Conservation (phyloP, 2,797 vertebrate genomes). For the Galagoides demidoff region DNA sequence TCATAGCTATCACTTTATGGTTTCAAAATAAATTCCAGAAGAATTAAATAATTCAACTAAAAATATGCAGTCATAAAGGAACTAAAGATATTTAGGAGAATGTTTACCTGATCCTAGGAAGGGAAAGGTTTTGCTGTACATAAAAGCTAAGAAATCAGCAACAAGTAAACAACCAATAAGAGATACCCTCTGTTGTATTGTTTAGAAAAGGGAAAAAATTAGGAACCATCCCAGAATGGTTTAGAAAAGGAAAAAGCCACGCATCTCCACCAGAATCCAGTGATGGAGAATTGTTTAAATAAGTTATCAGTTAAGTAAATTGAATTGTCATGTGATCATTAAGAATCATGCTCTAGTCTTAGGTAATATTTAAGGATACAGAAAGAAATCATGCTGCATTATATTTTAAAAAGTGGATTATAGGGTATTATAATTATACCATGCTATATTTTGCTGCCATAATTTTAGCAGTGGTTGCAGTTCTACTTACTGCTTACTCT, state of each 20-base stretch:
- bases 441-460: background rate
- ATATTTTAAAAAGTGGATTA: background rate
- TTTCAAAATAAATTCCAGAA: background rate
- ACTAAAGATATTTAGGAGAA: background rate
- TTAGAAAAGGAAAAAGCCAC: background rate
- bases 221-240: too few species aligned
- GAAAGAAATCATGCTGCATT: background rate
- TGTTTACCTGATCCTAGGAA: background rate
- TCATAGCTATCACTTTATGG: background rate
- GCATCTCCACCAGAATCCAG: too few species aligned
- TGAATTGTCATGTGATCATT: background rate
- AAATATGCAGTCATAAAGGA: background rate
- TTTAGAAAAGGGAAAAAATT: background rate
- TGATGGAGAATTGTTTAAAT: background rate
- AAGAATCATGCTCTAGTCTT: background rate
- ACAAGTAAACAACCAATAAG: background rate
- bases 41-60: background rate
- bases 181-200: background rate
- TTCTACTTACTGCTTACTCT: background rate
- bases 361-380: background rate
- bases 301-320: background rate
- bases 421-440: background rate
- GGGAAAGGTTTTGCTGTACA: background rate
- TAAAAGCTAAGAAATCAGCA: background rate
- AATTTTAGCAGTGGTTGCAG: too few species aligned